Conservation (phyloP, 2,888 invertebrate species). For the Terebella lapidaria region DNA sequence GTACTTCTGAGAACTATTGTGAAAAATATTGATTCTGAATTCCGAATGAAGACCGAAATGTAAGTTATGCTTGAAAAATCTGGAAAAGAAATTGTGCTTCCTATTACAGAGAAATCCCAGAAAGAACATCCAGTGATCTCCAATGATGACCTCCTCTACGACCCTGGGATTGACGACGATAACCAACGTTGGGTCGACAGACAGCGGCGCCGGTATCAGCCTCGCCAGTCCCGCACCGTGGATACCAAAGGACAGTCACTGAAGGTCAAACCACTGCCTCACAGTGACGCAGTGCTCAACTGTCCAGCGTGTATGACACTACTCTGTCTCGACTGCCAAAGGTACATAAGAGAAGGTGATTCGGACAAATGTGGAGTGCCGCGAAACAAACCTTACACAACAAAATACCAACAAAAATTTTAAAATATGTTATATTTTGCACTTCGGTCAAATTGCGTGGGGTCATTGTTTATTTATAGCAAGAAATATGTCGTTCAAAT, state of each 20-base stretch:
- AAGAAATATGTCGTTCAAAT: too few species aligned
- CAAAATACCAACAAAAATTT: too few species aligned
- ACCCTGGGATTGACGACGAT: slow-evolving; percentile 58
- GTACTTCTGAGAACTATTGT: too few species aligned
- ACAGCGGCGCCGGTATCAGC: slow-evolving; percentile 47
- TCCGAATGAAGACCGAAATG: too few species aligned
- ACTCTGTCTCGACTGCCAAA: slow-evolving; percentile 61
- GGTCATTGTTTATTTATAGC: too few species aligned
- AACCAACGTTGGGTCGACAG: slow-evolving; percentile 59
- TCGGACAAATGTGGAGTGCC: too few species aligned
- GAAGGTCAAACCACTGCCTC: slow-evolving; percentile 36
- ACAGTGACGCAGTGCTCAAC: slow-evolving; percentile 60
- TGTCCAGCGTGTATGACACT: slow-evolving; percentile 61
- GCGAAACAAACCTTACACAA: too few species aligned
- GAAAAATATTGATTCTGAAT: too few species aligned
- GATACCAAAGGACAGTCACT: neutral
- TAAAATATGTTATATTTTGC: neutral
- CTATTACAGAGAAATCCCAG: slow-evolving; percentile 14
- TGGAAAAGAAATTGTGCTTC: neutral
- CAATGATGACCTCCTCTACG: slow-evolving; percentile 58
- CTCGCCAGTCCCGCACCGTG: slow-evolving; percentile 3
- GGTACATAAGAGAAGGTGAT: too few species aligned
- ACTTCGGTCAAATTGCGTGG: neutral
- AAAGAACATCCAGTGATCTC: slow-evolving; percentile 17
- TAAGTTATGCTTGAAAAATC: too few species aligned